Base-by-base conservation (phyloP, 2,888 invertebrate genomes). In the Yponomeuta sedellus region DNA sequence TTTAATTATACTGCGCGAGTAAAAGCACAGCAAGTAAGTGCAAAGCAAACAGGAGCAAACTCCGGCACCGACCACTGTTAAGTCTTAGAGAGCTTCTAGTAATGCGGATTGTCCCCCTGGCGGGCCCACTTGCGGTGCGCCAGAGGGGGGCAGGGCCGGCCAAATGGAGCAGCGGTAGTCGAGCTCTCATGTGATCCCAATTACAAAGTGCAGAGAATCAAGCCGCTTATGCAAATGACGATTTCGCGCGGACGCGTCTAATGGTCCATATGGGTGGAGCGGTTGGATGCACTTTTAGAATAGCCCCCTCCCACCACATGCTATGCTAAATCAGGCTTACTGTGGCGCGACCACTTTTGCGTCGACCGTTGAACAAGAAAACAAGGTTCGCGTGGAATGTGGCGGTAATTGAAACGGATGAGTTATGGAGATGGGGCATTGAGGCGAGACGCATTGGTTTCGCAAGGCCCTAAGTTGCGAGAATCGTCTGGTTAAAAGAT, bases 221-320 rank as follows among this genome's bases (percentile, higher is more conserved):
- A 89, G 88, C 89, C 89, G 90, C 86, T 91, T 91, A 91, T 91
- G 90, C 89, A 91, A 90, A 91, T 90, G 86, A 83, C 83, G 86
- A 85, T 84, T 86, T 84, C 83, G 83, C 86, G 88, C 85, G 89
- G 85, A 90, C 88, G 82, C 86, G 80, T 85, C 89, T 91, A 90
- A 91, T 91, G 89, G 90, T 71, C 81, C 85, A 75, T 87, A 78
- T 77, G 80, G 78, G 76, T 68, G 74, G 77, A 72, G 71, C 67
- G 69, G 73, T 63, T 71, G 71, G 78, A 76, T 89, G 90, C 89
- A 88, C 86, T 88, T 88, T 88, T 86, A 80, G 80, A 75, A 74
- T 73, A 67, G 64, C 68, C 58, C 56, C 58, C 64, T 39, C 61
- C 5, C 34, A 61, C 58, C 11, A 10, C 8, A 10, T n/a, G 19